Evolutionary conservation across 2,888 invertebrate genomes (phyloP).

Genomic region (Eupithecia inturbata): DNA sequence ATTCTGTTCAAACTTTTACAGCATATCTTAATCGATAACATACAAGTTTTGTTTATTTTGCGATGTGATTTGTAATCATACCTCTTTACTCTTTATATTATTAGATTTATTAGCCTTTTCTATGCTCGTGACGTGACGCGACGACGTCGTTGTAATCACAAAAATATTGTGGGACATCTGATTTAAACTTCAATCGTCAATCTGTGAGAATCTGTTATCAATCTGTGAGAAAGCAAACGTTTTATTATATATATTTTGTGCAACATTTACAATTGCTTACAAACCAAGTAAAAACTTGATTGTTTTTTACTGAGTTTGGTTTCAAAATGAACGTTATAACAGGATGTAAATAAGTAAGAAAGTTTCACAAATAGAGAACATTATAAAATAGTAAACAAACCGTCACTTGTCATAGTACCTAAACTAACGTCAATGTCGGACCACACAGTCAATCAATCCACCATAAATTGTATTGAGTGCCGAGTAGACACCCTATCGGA

Average conservation of each 20-base stretch:
- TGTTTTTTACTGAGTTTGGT: neutral
- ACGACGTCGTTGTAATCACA: too few relatives aligned
- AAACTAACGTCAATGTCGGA: conserved; percentile 27
- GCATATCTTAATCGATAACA: neutral
- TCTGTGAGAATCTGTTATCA: neutral
- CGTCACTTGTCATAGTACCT: neutral
- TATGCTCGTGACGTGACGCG: too few relatives aligned
- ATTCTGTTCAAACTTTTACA: neutral
- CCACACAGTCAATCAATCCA: conserved; percentile 27
- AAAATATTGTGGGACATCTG: too few relatives aligned
- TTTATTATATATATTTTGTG: neutral
- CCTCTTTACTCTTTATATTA: too few relatives aligned
- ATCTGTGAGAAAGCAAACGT: neutral
- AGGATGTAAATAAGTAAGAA: neutral
- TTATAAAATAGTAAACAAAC: neutral
- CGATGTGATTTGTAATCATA: too few relatives aligned
- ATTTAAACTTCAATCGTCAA: too few relatives aligned
- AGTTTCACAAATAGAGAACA: neutral
- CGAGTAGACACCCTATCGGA: conserved; percentile 23
- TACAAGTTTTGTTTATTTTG: too few relatives aligned
- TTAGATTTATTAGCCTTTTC: too few relatives aligned
- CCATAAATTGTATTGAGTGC: conserved; percentile 32
- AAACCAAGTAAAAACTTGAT: neutral
- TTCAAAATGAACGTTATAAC: neutral
- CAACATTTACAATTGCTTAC: neutral